Evolutionary conservation across 1,140 invertebrate genomes (phyloP).

Genomic region (Cheumatopsyche charites): DNA sequence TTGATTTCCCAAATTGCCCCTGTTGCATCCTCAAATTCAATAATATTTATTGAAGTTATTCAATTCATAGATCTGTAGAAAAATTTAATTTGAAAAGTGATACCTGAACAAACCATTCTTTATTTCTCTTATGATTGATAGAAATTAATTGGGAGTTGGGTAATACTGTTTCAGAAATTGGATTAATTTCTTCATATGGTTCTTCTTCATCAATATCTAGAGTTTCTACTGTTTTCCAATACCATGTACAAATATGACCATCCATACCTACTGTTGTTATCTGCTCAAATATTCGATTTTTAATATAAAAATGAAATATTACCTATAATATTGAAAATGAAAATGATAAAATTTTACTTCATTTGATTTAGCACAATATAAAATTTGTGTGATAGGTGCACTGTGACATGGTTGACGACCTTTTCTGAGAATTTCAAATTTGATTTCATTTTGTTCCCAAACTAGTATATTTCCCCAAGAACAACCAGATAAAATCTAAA

Average conservation of each 20-base stretch:
- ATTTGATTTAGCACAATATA: conserved; percentile 68
- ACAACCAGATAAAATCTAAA: conserved; percentile 77
- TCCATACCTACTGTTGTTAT: conserved; percentile 74
- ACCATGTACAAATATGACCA: conserved; percentile 85
- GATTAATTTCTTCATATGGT: conserved; percentile 81
- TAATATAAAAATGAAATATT: too few relatives aligned
- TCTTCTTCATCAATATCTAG: conserved; percentile 79
- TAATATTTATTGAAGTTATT: background rate
- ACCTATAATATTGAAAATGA: conserved; percentile 18
- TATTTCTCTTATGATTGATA: conserved; percentile 56
- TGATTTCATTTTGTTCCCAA: conserved; percentile 87
- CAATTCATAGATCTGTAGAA: background rate
- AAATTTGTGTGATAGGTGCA: conserved; percentile 75
- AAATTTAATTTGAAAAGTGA: background rate
- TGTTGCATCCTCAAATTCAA: conserved; percentile 36
- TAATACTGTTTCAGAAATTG: conserved; percentile 76
- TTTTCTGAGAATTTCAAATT: conserved; percentile 76
- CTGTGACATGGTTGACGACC: conserved; percentile 75
- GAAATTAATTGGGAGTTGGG: conserved; percentile 59
- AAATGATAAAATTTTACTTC: conserved; percentile 65
- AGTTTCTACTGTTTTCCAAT: conserved; percentile 83
- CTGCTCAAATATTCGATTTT: conserved; percentile 53
- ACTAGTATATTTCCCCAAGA: conserved; percentile 89
- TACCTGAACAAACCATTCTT: conserved; percentile 78
- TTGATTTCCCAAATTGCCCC: conserved; percentile 42